Evolutionary conservation across 2,113 vertebrate species (phyloP), one percentile per base, ranked within the genome.

Genomic region (Oncorhynchus mykiss): DNA sequence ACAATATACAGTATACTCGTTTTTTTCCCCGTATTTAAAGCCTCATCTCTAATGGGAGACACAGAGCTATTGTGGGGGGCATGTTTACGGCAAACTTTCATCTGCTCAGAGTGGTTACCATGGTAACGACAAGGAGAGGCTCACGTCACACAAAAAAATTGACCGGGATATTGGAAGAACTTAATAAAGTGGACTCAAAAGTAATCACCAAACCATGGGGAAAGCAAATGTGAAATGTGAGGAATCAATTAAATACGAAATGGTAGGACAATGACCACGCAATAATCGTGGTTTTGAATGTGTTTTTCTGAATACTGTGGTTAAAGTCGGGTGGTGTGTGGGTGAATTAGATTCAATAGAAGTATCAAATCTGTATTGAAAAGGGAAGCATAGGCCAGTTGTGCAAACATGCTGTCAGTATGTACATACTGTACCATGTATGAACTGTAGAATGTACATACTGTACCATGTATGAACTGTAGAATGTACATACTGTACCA

Each of bases 61-160:
- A 76, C 73, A 80, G 22, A 70, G 67, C 76, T 75, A 67, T 18
- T 22, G 34, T 68, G 77, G 76, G 68, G 72, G 77, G 89, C 64
- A 82, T 29, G 78, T 83, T 88, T 86, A 73, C 80, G 80, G 67
- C 54, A 80, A 80, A 82, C 80, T 84, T 85, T 83, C 71, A 78
- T 85, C 74, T 84, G 74, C 72, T 81, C 67, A 29, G 78, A 78
- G 80, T 67, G 82, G 92, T 91, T 85, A 73, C 91, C 89, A 88
- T 79, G 82, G 92, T 80, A 90, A 91, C 87, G 64, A 64, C 39
- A 80, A 78, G 72, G 81, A 76, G 16, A 82, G 77, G 77, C 83
- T 87, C 74, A 89, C 60, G 84, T 71, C 72, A 73, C 74, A 85
- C 27, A 27, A 31, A 31, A 5, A 66, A 66, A 27, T 4, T 2